Evolutionary conservation across 1,140 invertebrate genomes (phyloP).

Genomic region (Pararge aegeria): DNA sequence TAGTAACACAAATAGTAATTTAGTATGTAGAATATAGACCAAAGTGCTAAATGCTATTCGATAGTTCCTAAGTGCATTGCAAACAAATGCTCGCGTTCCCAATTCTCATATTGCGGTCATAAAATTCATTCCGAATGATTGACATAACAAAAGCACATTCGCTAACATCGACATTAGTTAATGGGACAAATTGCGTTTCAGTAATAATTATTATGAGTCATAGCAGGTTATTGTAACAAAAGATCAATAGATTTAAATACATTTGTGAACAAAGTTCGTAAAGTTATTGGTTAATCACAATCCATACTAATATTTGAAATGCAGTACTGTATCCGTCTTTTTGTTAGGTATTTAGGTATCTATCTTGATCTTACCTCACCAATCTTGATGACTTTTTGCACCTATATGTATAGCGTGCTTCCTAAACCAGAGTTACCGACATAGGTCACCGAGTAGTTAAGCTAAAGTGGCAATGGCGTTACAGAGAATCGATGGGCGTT

Average conservation of each 20-base stretch:
- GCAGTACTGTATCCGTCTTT: no score
- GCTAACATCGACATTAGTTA: not conserved
- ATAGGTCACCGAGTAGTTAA: no score
- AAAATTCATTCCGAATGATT: not conserved
- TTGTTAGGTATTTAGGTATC: no score
- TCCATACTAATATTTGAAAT: not conserved
- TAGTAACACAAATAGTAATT: no score
- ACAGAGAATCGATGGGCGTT: no score
- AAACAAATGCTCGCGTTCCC: not conserved
- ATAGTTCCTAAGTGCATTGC: not conserved
- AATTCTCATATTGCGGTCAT: not conserved
- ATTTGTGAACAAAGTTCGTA: not conserved
- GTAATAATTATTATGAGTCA: not conserved
- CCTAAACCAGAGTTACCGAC: no score
- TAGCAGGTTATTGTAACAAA: not conserved
- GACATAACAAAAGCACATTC: not conserved
- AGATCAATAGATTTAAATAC: not conserved
- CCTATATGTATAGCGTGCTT: no score
- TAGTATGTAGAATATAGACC: no score
- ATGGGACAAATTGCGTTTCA: not conserved
- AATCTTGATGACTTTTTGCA: no score
- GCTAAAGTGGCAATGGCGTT: no score
- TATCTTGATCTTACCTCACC: no score
- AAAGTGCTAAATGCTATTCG: not conserved
- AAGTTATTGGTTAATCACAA: not conserved